These are phyloP conservation scores for Cephalotes varians DNA, from an alignment of 2,888 invertebrate species.

Conservation along the genomic window DNA sequence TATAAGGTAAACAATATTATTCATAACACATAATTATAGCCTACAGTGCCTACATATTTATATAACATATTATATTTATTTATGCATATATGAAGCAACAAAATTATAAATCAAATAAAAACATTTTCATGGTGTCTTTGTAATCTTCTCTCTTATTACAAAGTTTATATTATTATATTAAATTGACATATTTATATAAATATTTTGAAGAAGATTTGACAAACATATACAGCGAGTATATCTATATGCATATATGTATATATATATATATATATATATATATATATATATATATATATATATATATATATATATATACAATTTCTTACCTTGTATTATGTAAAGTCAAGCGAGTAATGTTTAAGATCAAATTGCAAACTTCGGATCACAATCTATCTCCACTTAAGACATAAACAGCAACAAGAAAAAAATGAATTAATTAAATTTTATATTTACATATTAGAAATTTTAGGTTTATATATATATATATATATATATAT, in stretches of 20 bases:
- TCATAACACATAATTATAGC: neutral
- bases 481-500: no score
- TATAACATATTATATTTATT: conserved; percentile 59
- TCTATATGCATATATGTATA: neutral
- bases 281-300: neutral
- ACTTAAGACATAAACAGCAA: conserved; percentile 10
- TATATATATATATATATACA: neutral
- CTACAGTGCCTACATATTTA: conserved; percentile 53
- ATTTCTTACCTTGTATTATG: conserved; percentile 24
- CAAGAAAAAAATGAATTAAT: neutral
- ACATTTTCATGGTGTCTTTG: neutral
- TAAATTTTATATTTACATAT: conserved; percentile 41
- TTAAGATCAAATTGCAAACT: conserved; percentile 6
- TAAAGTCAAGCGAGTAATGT: conserved; percentile 17
- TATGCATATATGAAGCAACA: neutral
- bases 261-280: neutral
- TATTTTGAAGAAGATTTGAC: conserved; percentile 33
- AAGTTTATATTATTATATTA: conserved; percentile 13
- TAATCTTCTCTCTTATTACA: conserved; percentile 3
- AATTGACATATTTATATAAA: conserved; percentile 35
- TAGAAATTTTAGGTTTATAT: conserved; percentile 16
- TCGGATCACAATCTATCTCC: conserved; percentile 2
- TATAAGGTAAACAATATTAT: neutral
- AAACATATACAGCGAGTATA: conserved; percentile 6
- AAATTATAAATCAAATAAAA: conserved; percentile 11